Evolutionary conservation across 1,140 invertebrate species (phyloP).

Genomic region (Drosophila ananassae): DNA sequence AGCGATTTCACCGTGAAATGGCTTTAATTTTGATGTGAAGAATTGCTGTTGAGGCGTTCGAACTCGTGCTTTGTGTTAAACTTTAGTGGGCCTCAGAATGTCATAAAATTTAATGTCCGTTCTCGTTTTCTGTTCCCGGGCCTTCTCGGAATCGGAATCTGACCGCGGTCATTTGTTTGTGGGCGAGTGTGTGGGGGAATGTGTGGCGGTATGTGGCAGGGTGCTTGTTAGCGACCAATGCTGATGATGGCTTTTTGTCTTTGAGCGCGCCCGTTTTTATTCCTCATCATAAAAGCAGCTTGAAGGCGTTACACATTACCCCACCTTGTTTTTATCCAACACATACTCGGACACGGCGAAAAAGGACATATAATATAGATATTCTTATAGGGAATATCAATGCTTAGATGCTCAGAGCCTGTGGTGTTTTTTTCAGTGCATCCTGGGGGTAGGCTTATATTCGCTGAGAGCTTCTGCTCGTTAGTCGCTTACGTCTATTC

Average conservation of each 20-base stretch:
- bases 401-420: neutral
- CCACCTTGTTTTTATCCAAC: neutral
- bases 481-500: constrained; percentile 57
- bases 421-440: neutral
- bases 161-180: constrained; percentile 62
- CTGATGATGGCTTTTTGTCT: constrained; percentile 79
- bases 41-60: constrained; percentile 51
- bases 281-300: constrained; percentile 68
- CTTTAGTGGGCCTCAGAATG: constrained; percentile 72
- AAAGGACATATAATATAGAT: neutral
- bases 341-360: neutral
- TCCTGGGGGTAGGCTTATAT: constrained; percentile 3
- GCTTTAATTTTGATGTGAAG: constrained; percentile 70
- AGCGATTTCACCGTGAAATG: constrained; percentile 39
- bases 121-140: neutral
- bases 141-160: constrained; percentile 26
- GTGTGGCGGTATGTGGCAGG: constrained; percentile 14
- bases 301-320: constrained; percentile 65
- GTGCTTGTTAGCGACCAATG: constrained; percentile 59
- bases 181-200: neutral
- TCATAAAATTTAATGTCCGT: constrained; percentile 73
- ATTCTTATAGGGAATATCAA: no score
- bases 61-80: constrained; percentile 62
- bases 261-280: constrained; percentile 68
- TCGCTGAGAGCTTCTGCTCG: constrained; percentile 17